phyloP scores from a whole-genome alignment of 2,797 vertebrate species.

The Graptemys geographica region DNA sequence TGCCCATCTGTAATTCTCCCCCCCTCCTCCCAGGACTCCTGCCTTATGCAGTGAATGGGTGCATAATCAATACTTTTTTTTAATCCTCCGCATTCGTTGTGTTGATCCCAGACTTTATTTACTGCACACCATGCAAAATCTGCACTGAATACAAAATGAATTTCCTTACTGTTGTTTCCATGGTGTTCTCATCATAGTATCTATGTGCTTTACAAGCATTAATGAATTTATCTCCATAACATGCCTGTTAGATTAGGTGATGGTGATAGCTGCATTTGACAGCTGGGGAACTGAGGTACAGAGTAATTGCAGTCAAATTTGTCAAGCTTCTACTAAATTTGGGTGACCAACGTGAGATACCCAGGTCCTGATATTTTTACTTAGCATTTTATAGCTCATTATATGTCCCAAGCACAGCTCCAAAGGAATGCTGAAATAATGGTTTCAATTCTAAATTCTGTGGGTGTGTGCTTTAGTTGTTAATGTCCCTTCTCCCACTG shows the following conservation, averaged over 20 bases:
- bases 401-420: not conserved
- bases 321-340: not conserved
- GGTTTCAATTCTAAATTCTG: not conserved
- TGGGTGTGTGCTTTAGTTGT: rapidly evolving
- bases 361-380: not conserved
- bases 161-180: not conserved
- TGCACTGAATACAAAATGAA: not conserved
- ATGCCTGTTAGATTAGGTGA: not conserved
- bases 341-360: not conserved
- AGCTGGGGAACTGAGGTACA: not conserved
- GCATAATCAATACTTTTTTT: not conserved
- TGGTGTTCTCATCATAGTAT: not conserved
- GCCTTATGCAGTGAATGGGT: not conserved
- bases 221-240: not conserved
- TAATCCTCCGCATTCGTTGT: rapidly evolving
- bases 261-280: not conserved
- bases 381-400: not conserved
- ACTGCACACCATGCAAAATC: not conserved
- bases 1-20: no score
- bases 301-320: not conserved
- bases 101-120: not conserved
- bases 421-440: not conserved
- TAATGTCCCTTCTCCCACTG: not conserved
- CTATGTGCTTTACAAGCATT: not conserved
- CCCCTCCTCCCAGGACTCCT: no score